Evolutionary conservation across 2,113 vertebrate species (phyloP), one percentile per base, ranked within the genome.

Genomic region (Halcyon senegalensis): DNA sequence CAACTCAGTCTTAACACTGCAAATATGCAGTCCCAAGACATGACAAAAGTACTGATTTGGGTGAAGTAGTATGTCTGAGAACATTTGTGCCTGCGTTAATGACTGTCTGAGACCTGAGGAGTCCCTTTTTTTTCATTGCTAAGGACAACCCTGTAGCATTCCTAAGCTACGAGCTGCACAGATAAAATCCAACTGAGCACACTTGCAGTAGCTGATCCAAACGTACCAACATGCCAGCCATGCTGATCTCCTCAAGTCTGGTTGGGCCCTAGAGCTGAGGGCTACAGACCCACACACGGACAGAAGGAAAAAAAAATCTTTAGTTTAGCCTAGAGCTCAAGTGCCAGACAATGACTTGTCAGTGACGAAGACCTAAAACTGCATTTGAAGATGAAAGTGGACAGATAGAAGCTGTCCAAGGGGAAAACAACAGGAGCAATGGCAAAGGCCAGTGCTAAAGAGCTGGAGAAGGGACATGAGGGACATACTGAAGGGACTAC

Each of bases 151-250:
- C 48, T 5, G 2, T 4, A 53, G 73, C 20, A 50, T 6, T 39
- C 35, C 6, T 13, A 69, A 87, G 24, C 31, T 66, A 55, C 2
- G 15, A 20, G 33, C 69, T 73, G 66, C 66, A 63, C 17, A 35
- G 72, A 72, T 14, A 79, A 89, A 76, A 75, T 14, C 66, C 75
- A 82, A 9, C 46, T 19, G 69, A 74, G 73, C 78, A 56, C 4
- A 2, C 19, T 44, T 48, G 30, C 6, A 68, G 74, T 7, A 69
- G 74, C 6, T 69, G 55, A 12, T 18, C 35, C 66, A 62, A 48
- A 64, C 4, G 8, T 0, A 27, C 16, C 10, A 53, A 31, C 21
- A 5, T 6, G 23, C 3, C 17, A 51, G 51, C 48, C 37, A 9
- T 15, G 72, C 67, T 72, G 30, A 6, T 6, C 21, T 50, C 82